These are phyloP conservation scores for Megalops cyprinoides DNA, from an alignment of 2,797 vertebrate genomes.

Conservation along the genomic window DNA sequence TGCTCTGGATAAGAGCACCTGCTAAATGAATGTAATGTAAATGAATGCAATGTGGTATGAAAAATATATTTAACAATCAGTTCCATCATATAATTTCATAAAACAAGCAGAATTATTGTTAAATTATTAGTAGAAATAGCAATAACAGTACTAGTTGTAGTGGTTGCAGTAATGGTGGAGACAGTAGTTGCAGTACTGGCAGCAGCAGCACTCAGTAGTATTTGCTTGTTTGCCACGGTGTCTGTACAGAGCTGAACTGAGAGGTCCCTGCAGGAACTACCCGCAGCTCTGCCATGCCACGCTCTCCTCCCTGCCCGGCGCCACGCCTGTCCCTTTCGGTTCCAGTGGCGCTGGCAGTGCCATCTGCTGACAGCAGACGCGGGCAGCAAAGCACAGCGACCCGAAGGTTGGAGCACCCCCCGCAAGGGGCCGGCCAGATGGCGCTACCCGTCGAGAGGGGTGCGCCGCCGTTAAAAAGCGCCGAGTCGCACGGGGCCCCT, in stretches of 20 bases:
- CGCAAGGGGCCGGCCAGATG: slow-evolving; percentile 74
- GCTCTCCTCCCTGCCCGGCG: slow-evolving; percentile 34
- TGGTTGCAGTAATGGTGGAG: too few relatives aligned
- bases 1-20: too few relatives aligned
- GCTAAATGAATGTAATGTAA: too few relatives aligned
- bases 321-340: slow-evolving; percentile 72
- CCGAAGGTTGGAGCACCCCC: slow-evolving; percentile 68
- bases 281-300: slow-evolving; percentile 44
- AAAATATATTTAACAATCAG: too few relatives aligned
- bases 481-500: slow-evolving; percentile 57
- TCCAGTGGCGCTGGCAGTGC: slow-evolving; percentile 67
- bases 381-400: slow-evolving; percentile 80
- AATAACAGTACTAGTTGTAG: neutral
- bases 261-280: neutral
- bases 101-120: too few relatives aligned
- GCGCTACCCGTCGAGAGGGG: slow-evolving; percentile 73
- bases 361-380: slow-evolving; percentile 78
- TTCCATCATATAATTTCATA: too few relatives aligned
- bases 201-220: neutral
- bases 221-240: neutral
- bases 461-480: slow-evolving; percentile 76
- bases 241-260: neutral
- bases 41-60: too few relatives aligned
- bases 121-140: neutral
- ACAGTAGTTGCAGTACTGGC: too few relatives aligned